phyloP scores from a whole-genome alignment of 2,888 invertebrate genomes.

The Sepioteuthis lessoniana region DNA sequence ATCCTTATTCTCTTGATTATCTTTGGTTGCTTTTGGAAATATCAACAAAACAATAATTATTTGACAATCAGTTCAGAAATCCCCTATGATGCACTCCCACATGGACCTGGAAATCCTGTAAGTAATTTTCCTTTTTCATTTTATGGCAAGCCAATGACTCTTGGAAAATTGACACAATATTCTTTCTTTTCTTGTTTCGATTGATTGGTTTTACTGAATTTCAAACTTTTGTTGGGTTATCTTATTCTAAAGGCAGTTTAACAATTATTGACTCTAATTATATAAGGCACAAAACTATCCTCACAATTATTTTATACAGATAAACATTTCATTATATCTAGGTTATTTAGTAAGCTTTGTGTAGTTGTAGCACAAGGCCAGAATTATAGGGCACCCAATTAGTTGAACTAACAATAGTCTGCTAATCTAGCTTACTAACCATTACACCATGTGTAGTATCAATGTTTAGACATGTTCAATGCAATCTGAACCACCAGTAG shows the following conservation, averaged over 20 bases:
- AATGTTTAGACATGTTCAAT: no score
- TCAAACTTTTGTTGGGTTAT: not conserved
- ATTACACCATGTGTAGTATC: no score
- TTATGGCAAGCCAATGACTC: not conserved
- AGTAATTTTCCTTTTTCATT: not conserved
- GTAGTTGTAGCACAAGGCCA: no score
- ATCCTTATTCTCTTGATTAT: conserved; percentile 66
- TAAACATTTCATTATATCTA: no score
- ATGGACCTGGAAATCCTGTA: conserved; percentile 35
- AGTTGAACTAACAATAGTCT: no score
- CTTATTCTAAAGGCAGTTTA: not conserved
- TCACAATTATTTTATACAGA: no score
- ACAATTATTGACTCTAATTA: no score
- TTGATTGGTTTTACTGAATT: not conserved
- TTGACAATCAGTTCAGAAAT: conserved; percentile 59
- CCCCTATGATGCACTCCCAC: conserved; percentile 54
- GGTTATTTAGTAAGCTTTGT: no score
- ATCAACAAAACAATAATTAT: conserved; percentile 60
- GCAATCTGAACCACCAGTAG: no score
- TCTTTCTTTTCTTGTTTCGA: not conserved
- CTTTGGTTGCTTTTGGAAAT: conserved; percentile 69
- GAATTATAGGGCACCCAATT: no score
- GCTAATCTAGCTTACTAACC: no score
- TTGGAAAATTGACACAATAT: not conserved
- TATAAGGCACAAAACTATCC: no score